Conservation (phyloP, 2,113 vertebrate genomes). For the Halichoerus grypus region DNA sequence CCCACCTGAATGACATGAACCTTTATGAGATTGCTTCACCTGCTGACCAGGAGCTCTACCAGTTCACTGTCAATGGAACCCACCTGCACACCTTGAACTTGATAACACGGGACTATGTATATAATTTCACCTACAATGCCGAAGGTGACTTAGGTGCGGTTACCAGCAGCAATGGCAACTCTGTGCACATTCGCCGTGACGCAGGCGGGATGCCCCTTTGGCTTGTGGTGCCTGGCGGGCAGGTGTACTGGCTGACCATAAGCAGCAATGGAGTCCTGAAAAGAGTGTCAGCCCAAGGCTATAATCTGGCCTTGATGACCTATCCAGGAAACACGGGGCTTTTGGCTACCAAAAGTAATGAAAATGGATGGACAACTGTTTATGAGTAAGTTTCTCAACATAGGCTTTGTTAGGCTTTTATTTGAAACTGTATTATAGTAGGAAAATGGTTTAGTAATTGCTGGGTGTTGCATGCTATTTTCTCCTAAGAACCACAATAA, state of each 20-base stretch:
- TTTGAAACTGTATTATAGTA: conserved; percentile 36
- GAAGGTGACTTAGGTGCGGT: conserved; percentile 92
- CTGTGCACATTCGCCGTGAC: conserved; percentile 94
- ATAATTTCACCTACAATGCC: conserved; percentile 95
- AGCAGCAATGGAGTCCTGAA: conserved; percentile 96
- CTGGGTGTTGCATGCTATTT: conserved; percentile 36
- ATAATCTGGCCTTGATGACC: conserved; percentile 96
- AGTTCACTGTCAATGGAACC: conserved; percentile 96
- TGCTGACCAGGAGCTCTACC: conserved; percentile 96
- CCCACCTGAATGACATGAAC: conserved; percentile 90
- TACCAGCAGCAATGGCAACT: conserved; percentile 90
- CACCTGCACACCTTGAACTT: conserved; percentile 96
- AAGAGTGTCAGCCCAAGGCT: conserved; percentile 96
- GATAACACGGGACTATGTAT: conserved; percentile 95
- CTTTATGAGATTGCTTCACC: conserved; percentile 96
- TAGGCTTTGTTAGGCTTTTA: conserved; percentile 40
- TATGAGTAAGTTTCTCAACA: conserved; percentile 93
- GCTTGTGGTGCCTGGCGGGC: conserved; percentile 95
- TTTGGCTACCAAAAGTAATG: conserved; percentile 97
- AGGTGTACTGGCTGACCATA: conserved; percentile 97
- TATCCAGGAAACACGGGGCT: conserved; percentile 97
- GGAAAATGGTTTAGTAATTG: conserved; percentile 54
- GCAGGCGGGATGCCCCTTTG: conserved; percentile 95
- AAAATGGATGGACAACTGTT: conserved; percentile 98
- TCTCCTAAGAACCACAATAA: conserved; percentile 58